These are phyloP conservation scores for Tangara arthus DNA, from an alignment of 2,797 vertebrate genomes.

Conservation along the genomic window DNA sequence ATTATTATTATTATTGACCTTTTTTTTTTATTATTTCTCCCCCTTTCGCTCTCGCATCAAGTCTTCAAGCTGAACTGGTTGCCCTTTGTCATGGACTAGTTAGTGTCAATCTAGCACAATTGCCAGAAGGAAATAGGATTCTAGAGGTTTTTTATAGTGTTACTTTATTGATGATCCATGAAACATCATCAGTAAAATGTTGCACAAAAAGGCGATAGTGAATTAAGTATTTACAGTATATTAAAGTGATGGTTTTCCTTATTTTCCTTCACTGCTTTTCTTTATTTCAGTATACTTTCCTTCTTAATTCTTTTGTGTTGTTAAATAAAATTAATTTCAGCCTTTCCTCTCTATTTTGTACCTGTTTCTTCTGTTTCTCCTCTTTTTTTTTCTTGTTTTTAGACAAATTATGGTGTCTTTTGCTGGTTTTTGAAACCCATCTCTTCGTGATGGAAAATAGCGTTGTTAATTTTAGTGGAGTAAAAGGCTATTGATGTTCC, in stretches of 20 bases:
- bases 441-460: background rate
- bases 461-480: background rate
- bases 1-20: background rate
- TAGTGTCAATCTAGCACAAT: background rate
- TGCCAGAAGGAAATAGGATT: background rate
- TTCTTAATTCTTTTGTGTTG: slow-evolving; percentile 24
- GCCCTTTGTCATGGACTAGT: background rate
- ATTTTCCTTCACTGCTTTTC: slow-evolving; percentile 12
- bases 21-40: background rate
- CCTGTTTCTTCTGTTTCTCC: background rate
- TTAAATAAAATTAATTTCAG: slow-evolving; percentile 58
- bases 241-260: slow-evolving; percentile 18
- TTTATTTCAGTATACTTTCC: slow-evolving; percentile 25
- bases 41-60: background rate
- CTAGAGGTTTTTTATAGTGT: background rate
- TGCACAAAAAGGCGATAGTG: background rate
- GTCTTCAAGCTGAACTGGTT: background rate
- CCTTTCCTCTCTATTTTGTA: slow-evolving; percentile 33
- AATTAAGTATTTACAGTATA: background rate
- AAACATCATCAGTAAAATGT: background rate
- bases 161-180: background rate
- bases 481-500: background rate
- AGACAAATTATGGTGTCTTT: background rate
- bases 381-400: background rate
- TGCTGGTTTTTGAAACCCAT: background rate